Percentiles rank a stretch among this genome's conserved stretches.
Conservation (phyloP, 2,888 invertebrate genomes). For the Ectemnius lituratus region DNA sequence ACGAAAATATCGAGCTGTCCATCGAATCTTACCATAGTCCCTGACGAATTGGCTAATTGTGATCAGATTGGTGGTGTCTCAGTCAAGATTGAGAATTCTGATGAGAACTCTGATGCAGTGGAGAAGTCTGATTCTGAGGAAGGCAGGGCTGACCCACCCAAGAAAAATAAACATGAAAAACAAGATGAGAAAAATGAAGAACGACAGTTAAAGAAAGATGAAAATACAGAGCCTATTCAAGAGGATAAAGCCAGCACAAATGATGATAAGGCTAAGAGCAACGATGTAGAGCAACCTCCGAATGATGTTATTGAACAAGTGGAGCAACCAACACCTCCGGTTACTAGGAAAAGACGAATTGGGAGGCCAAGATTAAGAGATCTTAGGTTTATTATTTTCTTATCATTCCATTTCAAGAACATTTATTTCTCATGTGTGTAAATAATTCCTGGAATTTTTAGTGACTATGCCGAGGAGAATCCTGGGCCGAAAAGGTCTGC, state of each 20-base stretch:
- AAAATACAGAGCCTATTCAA: neutral
- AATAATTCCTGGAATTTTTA: conserved; percentile 51
- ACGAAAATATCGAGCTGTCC: conserved; percentile 75
- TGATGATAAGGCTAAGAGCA: conserved; percentile 39
- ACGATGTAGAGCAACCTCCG: conserved; percentile 29
- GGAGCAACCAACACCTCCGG: conserved; percentile 46
- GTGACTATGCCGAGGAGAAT: conserved; percentile 68
- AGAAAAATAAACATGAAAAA: conserved; percentile 44
- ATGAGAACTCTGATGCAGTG: conserved; percentile 68
- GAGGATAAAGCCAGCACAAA: conserved; percentile 41
- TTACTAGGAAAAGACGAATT: conserved; percentile 67
- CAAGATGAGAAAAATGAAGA: conserved; percentile 18
- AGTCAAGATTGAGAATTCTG: conserved; percentile 74
- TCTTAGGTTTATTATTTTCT: conserved; percentile 62
- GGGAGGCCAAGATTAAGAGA: conserved; percentile 66
- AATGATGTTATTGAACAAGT: conserved; percentile 20
- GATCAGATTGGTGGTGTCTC: conserved; percentile 75
- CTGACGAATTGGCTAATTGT: conserved; percentile 73
- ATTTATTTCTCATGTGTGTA: conserved; percentile 29
- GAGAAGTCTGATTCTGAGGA: conserved; percentile 81
- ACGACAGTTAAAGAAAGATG: neutral
- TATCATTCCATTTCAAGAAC: conserved; percentile 24
- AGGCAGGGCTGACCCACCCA: conserved; percentile 38
- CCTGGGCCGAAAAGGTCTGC: conserved; percentile 82
- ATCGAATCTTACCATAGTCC: conserved; percentile 73